Evolutionary conservation across 2,113 vertebrate genomes (phyloP), one percentile per base, ranked within the genome.

Genomic region (Elephantulus edwardii): DNA sequence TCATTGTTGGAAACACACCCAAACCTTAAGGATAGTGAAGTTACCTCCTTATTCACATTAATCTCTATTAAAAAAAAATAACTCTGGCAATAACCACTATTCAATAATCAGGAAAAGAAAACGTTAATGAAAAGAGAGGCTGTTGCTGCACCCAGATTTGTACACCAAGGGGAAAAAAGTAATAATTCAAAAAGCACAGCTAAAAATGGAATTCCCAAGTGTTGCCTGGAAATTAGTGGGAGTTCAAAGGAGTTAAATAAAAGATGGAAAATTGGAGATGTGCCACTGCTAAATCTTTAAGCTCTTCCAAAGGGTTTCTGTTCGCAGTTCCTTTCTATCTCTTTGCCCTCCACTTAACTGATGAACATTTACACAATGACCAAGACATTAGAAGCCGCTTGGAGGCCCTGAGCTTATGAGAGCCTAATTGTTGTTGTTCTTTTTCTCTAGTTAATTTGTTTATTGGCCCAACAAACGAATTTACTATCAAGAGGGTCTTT

Each of bases 211-310:
- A 94, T 94, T 92, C 88, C 92, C 81, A 90, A 95, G 95, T 94
- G 94, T 94, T 96, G 95, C 90, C 94, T 96, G 96, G 96, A 96
- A 96, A 96, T 95, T 94, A 96, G 96, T 95, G 90, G 93, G 95
- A 96, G 96, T 96, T 95, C 95, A 96, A 96, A 95, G 96, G 94
- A 96, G 94, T 95, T 96, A 95, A 96, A 95, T 95, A 90, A 95
- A 96, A 96, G 93, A 96, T 95, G 96, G 96, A 96, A 96, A 96
- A 92, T 88, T 94, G 96, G 96, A 96, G 89, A 70, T n/a, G 12
- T 77, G 95, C 96, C 96, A 95, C 16, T 44, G 83, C 91, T 93
- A 88, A 95, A 91, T 92, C 95, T 95, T 95, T 96, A 89, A 88
- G 76, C 88, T 88, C 95, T 93, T 96, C 95, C 95, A 96, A 95